Percentiles rank a stretch among this genome's conserved stretches.
These are phyloP conservation scores for Calameuta pallipes DNA, from an alignment of 2,888 invertebrate species.

Conservation along the genomic window DNA sequence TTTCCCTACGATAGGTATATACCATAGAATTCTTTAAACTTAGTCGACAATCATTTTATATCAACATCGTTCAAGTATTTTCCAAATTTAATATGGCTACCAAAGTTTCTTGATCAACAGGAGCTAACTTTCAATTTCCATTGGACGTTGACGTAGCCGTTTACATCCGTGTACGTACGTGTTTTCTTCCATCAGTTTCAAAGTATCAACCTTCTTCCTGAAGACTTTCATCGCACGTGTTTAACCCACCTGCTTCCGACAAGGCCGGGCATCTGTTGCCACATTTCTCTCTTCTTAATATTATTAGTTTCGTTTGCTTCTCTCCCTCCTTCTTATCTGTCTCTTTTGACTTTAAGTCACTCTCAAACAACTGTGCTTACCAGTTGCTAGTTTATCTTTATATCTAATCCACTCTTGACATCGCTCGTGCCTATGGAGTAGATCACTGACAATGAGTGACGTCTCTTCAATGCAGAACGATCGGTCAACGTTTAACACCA, in stretches of 20 bases:
- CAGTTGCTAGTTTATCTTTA: conserved; percentile 8
- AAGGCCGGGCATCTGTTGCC: conserved; percentile 19
- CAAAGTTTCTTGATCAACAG: no score
- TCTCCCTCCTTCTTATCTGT: conserved; percentile 5
- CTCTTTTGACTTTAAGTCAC: neutral
- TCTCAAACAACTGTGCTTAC: neutral
- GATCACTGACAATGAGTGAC: conserved; percentile 7
- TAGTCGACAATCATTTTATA: no score
- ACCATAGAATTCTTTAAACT: no score
- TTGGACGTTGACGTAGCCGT: no score
- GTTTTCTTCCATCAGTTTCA: no score
- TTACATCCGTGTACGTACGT: no score
- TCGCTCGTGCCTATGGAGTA: conserved; percentile 2
- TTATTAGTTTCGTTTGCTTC: conserved; percentile 28
- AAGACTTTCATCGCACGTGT: conserved; percentile 9
- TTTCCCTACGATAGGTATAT: no score
- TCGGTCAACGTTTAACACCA: conserved; percentile 23
- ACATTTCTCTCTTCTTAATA: conserved; percentile 29
- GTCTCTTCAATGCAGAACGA: conserved; percentile 24
- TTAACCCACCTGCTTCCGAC: conserved; percentile 21
- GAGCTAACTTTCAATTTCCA: no score
- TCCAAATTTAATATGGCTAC: no score
- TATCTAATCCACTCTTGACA: conserved; percentile 1
- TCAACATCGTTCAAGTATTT: no score
- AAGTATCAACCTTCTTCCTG: no score